Percentiles rank a stretch among this genome's conserved stretches.
Conservation (phyloP, 2,113 vertebrate genomes). For the Laticauda laticaudata region DNA sequence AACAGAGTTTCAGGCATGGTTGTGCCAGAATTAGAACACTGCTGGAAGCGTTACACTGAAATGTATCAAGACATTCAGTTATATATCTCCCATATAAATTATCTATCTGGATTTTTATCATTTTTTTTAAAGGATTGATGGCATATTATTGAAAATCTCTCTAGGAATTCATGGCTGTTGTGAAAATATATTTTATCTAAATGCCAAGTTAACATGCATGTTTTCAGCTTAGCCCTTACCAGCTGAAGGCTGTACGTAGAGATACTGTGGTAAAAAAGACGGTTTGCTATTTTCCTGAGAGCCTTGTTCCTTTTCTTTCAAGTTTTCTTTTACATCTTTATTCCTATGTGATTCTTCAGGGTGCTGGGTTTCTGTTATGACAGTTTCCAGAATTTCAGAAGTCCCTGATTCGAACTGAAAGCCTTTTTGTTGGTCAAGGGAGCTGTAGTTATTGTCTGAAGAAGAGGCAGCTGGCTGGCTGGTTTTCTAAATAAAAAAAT, state of each 20-base stretch:
- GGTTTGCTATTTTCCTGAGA: constrained; percentile 61
- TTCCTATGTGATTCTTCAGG: constrained; percentile 43
- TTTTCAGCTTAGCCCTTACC: constrained; percentile 70
- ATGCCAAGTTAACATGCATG: background rate
- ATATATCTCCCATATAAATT: background rate
- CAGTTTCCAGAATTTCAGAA: constrained; percentile 27
- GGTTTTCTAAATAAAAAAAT: constrained; percentile 53
- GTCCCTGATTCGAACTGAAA: background rate
- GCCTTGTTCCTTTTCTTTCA: constrained; percentile 48
- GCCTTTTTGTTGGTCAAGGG: constrained; percentile 19
- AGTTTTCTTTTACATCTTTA: constrained; percentile 43
- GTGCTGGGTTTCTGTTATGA: constrained; percentile 38
- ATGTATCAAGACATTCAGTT: background rate
- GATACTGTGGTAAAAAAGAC: constrained; percentile 73
- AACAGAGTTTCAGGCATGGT: background rate
- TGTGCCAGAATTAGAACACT: background rate
- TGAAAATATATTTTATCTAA: constrained; percentile 4
- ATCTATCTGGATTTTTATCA: background rate
- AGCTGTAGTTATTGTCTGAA: background rate
- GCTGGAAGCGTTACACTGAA: background rate
- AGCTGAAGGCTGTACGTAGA: constrained; percentile 80
- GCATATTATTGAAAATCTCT: background rate
- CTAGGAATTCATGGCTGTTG: background rate
- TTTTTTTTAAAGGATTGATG: background rate
- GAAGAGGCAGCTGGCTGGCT: constrained; percentile 37